A percentile compares a stretch with the other conserved stretches of the same genome.
phyloP scores from a whole-genome alignment of 1,140 invertebrate genomes.

The Drosophila ananassae region DNA sequence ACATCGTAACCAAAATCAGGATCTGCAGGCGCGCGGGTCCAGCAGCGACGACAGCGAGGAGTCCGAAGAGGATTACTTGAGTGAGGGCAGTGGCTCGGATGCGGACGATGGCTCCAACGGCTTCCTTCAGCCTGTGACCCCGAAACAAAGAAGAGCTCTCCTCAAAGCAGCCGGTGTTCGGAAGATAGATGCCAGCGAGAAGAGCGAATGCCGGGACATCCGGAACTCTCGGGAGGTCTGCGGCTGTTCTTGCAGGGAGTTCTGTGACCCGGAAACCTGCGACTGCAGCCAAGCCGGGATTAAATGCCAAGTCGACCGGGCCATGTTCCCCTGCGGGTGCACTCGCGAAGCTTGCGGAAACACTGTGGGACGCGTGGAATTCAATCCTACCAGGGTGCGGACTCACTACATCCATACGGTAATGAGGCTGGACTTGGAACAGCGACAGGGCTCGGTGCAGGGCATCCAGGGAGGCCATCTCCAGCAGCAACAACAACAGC shows the following conservation, averaged over 20 bases:
- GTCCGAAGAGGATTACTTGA: slow-evolving; percentile 90
- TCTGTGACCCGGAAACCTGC: slow-evolving; percentile 97
- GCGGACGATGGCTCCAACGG: slow-evolving; percentile 96
- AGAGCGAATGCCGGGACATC: slow-evolving; percentile 97
- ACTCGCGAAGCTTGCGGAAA: slow-evolving; percentile 97
- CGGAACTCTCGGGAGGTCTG: slow-evolving; percentile 96
- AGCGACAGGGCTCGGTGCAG: slow-evolving; percentile 86
- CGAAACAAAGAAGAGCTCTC: slow-evolving; percentile 93
- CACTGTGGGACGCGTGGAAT: slow-evolving; percentile 95
- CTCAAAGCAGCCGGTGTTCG: slow-evolving; percentile 94
- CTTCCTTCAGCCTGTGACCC: slow-evolving; percentile 96
- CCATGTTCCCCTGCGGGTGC: slow-evolving; percentile 98
- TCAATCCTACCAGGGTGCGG: slow-evolving; percentile 96
- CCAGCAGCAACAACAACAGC: slow-evolving; percentile 8
- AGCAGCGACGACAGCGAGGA: slow-evolving; percentile 91
- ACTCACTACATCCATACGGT: slow-evolving; percentile 99
- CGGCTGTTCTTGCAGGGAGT: slow-evolving; percentile 97
- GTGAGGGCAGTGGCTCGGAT: slow-evolving; percentile 92
- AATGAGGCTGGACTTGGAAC: slow-evolving; percentile 96
- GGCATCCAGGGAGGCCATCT: slow-evolving; percentile 43
- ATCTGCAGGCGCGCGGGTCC: slow-evolving; percentile 86
- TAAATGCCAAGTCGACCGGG: slow-evolving; percentile 97
- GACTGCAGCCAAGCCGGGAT: slow-evolving; percentile 97
- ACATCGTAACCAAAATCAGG: slow-evolving; percentile 91
- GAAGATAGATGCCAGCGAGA: slow-evolving; percentile 97